Conservation (phyloP, 2,797 vertebrate genomes). For the Petrocephalus sullivani region DNA sequence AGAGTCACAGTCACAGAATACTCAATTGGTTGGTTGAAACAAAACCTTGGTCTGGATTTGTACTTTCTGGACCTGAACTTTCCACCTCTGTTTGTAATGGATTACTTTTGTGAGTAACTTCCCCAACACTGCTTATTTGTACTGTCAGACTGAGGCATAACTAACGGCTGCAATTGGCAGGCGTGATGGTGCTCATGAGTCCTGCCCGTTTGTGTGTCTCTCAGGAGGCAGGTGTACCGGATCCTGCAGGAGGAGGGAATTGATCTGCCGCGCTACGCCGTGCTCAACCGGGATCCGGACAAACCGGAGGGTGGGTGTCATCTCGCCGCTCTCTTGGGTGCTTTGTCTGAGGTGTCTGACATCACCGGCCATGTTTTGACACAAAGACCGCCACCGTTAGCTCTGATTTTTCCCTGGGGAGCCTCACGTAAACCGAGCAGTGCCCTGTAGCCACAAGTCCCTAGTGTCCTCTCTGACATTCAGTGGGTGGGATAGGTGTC, state of each 20-base stretch:
- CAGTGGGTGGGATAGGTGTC: too few relatives aligned
- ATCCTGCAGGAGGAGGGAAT: conserved; percentile 97
- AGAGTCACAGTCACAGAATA: too few relatives aligned
- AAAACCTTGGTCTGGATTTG: too few relatives aligned
- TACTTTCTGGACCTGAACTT: too few relatives aligned
- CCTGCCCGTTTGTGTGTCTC: conserved; percentile 7
- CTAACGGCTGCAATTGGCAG: background rate
- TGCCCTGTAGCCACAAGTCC: too few relatives aligned
- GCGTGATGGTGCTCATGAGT: background rate
- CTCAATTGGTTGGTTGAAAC: too few relatives aligned
- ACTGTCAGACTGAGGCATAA: background rate
- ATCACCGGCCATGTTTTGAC: background rate
- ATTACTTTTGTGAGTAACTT: too few relatives aligned
- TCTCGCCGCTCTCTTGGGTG: background rate
- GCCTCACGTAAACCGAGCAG: background rate
- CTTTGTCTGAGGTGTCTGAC: background rate
- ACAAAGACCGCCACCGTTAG: background rate
- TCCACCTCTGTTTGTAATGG: too few relatives aligned
- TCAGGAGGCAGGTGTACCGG: conserved; percentile 93
- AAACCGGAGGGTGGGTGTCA: conserved; percentile 77
- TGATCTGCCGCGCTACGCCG: conserved; percentile 90
- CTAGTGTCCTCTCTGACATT: too few relatives aligned
- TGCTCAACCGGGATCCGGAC: conserved; percentile 93
- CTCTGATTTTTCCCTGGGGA: background rate
- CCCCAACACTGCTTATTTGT: background rate